Evolutionary conservation across 2,888 invertebrate genomes (phyloP).

Genomic region (Watsonalla binaria): DNA sequence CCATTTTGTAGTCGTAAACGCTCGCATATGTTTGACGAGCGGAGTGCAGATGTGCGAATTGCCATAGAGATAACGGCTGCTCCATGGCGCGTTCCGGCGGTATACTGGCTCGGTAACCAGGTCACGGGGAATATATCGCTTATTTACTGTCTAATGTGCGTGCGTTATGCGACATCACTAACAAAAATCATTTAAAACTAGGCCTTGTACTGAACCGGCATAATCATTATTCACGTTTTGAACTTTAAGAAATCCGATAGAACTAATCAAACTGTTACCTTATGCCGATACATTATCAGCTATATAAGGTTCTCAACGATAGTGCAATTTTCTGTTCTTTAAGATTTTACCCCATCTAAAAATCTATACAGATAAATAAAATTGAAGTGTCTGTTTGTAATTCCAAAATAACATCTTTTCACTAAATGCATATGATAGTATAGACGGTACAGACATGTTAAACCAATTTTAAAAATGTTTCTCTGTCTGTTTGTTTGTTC

Average conservation of each 20-base stretch:
- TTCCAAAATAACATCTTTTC: no score
- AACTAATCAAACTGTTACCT: no score
- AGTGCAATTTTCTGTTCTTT: neutral
- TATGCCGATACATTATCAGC: no score
- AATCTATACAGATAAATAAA: no score
- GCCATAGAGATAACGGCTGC: conserved; percentile 41
- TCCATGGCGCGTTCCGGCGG: conserved; percentile 19
- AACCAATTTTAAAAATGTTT: no score
- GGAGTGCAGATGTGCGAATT: conserved; percentile 18
- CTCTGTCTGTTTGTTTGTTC: no score
- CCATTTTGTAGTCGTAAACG: conserved; percentile 2
- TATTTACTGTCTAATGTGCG: conserved; percentile 24
- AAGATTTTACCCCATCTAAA: neutral
- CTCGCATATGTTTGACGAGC: conserved; percentile 1
- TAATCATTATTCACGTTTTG: neutral
- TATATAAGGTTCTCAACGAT: neutral
- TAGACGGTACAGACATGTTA: no score
- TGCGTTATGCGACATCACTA: conserved; percentile 43
- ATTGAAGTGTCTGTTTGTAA: no score
- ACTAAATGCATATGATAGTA: no score
- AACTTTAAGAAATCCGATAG: no score
- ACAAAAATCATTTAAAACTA: conserved; percentile 34
- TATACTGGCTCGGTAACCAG: conserved; percentile 44
- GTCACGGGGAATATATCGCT: conserved; percentile 42
- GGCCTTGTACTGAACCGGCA: conserved; percentile 7